A percentile compares a stretch with the other conserved stretches of the same genome.
Conservation (phyloP, 1,140 invertebrate species). For the Berghia stephanieae region DNA sequence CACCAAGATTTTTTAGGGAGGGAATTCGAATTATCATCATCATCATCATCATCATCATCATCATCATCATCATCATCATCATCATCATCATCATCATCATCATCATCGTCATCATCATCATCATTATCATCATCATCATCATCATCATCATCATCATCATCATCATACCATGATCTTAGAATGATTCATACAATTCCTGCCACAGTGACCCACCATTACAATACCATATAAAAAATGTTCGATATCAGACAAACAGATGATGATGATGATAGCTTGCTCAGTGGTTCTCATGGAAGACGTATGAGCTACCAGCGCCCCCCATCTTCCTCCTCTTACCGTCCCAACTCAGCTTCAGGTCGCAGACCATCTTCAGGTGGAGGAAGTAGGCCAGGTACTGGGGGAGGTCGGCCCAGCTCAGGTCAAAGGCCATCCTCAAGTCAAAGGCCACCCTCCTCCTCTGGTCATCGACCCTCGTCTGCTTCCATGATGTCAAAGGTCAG, state of each 20-base stretch:
- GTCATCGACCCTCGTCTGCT: neutral
- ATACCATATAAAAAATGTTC: too few relatives aligned
- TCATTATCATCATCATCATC: too few relatives aligned
- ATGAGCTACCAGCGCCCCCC: neutral
- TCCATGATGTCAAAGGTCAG: constrained; percentile 6
- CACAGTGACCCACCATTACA: too few relatives aligned
- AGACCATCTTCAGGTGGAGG: neutral
- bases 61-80: too few relatives aligned
- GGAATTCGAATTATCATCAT: too few relatives aligned
- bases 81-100: too few relatives aligned
- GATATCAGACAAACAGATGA: constrained; percentile 4
- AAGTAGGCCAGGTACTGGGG: neutral
- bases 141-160: too few relatives aligned
- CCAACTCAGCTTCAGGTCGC: neutral
- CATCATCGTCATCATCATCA: too few relatives aligned
- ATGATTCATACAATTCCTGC: too few relatives aligned
- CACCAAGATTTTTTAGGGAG: too few relatives aligned
- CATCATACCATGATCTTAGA: too few relatives aligned
- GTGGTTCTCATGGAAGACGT: neutral
- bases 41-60: too few relatives aligned
- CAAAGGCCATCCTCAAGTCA: neutral
- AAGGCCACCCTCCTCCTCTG: neutral
- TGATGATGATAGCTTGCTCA: constrained; percentile 9
- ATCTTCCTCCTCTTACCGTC: neutral
- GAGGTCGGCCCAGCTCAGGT: neutral